A percentile compares a stretch with the other conserved stretches of the same genome.
Evolutionary conservation across 2,797 vertebrate species (phyloP).

Genomic region (Octomys mimax): DNA sequence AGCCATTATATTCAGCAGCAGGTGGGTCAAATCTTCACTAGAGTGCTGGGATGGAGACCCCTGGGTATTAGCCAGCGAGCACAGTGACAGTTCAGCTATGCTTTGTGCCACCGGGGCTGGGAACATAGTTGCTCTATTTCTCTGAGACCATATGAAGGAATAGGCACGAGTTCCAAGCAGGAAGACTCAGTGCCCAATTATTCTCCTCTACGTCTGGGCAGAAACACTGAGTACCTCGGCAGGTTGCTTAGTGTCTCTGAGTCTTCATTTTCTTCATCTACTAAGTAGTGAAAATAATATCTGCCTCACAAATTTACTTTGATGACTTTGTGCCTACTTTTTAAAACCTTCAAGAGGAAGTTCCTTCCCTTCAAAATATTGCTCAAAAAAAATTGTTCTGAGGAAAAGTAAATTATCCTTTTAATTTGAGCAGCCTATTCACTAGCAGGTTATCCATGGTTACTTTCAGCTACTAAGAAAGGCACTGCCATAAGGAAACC

Average conservation of each 20-base stretch:
- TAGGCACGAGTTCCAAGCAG: not conserved
- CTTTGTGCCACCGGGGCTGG: not conserved
- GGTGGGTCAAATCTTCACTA: not conserved
- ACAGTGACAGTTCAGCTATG: not conserved
- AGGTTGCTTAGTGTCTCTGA: not conserved
- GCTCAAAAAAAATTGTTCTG: not conserved
- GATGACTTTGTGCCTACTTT: not conserved
- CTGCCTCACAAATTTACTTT: not conserved
- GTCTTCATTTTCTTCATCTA: not conserved
- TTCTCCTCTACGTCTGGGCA: not conserved
- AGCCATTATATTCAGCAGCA: not conserved
- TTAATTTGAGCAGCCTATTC: not conserved
- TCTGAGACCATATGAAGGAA: not conserved
- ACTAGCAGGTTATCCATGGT: not conserved
- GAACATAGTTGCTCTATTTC: not conserved
- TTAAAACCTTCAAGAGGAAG: not conserved
- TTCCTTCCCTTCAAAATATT: conserved; percentile 44
- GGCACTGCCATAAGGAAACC: not conserved
- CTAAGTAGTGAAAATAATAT: not conserved
- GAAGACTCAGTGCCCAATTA: not conserved
- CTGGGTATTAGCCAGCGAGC: not conserved
- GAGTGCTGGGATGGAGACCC: not conserved
- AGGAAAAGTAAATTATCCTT: conserved; percentile 1
- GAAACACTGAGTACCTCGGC: not conserved
- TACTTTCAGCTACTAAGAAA: not conserved